Evolutionary conservation across 2,888 invertebrate genomes (phyloP).

Genomic region (Archips crataeganus): DNA sequence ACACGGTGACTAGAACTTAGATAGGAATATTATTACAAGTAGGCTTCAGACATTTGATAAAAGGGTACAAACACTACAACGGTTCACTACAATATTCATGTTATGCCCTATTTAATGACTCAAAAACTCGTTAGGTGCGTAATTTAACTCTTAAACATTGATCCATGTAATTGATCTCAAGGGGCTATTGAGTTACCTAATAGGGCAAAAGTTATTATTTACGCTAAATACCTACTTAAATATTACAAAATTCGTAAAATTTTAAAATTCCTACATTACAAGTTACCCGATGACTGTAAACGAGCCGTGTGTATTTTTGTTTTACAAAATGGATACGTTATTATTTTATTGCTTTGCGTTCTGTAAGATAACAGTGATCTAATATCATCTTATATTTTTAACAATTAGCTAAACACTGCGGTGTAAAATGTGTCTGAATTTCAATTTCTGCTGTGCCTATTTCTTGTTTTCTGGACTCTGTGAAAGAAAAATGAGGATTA

Average conservation of each 20-base stretch:
- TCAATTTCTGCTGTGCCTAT: slow-evolving; percentile 52
- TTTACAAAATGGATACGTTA: slow-evolving; percentile 26
- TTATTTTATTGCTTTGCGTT: slow-evolving; percentile 31
- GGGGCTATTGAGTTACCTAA: slow-evolving; percentile 25
- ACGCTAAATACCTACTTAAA: slow-evolving; percentile 37
- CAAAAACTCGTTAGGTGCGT: slow-evolving; percentile 5
- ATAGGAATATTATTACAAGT: slow-evolving; percentile 78
- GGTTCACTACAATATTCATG: slow-evolving; percentile 57
- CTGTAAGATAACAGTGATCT: neutral
- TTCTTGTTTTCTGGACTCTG: slow-evolving; percentile 81
- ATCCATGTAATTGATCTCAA: neutral
- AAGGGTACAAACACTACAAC: slow-evolving; percentile 67
- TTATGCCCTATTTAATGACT: slow-evolving; percentile 22
- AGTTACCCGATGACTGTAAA: slow-evolving; percentile 10
- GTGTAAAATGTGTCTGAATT: slow-evolving; percentile 33
- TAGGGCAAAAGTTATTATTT: slow-evolving; percentile 15
- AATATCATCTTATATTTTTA: neutral
- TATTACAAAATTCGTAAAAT: slow-evolving; percentile 41
- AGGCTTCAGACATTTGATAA: slow-evolving; percentile 68
- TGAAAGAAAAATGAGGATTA: slow-evolving; percentile 50
- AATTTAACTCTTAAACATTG: neutral
- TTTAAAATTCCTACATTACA: slow-evolving; percentile 26
- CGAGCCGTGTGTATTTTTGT: slow-evolving; percentile 2
- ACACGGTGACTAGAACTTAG: slow-evolving; percentile 81
- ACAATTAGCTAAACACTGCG: slow-evolving; percentile 33